A percentile compares a stretch with the other conserved stretches of the same genome.
These are phyloP conservation scores for Vicugna pacos DNA, from an alignment of 2,113 vertebrate genomes.

Conservation along the genomic window DNA sequence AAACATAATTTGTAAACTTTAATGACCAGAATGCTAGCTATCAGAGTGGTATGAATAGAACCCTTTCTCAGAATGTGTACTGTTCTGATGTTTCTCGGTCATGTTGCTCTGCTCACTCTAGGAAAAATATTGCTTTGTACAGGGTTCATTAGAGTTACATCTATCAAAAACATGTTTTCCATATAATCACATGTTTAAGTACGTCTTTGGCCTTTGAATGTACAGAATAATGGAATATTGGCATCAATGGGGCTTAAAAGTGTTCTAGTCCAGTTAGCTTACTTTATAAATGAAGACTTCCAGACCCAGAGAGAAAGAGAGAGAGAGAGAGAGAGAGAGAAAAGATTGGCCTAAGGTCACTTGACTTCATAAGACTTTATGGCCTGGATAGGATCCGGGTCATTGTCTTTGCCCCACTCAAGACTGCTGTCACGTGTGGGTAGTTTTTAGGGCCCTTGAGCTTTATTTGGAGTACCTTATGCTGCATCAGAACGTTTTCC, in stretches of 20 bases:
- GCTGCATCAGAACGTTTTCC: background rate
- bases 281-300: background rate
- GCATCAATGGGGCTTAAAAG: background rate
- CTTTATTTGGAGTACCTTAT: constrained; percentile 14
- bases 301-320: background rate
- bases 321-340: constrained; percentile 19
- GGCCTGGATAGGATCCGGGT: background rate
- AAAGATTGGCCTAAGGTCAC: background rate
- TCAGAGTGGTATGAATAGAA: constrained; percentile 28
- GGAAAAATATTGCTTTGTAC: background rate
- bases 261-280: background rate
- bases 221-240: background rate
- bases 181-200: background rate
- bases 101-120: background rate
- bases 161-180: constrained; percentile 8
- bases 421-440: background rate
- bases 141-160: background rate
- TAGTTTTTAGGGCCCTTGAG: background rate
- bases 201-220: background rate
- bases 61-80: constrained; percentile 9
- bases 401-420: background rate
- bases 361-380: background rate
- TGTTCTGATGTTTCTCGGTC: constrained; percentile 35
- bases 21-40: background rate
- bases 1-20: constrained; percentile 73